These are phyloP conservation scores for Siphlonurus alternatus DNA, from an alignment of 2,888 invertebrate species.

Conservation along the genomic window DNA sequence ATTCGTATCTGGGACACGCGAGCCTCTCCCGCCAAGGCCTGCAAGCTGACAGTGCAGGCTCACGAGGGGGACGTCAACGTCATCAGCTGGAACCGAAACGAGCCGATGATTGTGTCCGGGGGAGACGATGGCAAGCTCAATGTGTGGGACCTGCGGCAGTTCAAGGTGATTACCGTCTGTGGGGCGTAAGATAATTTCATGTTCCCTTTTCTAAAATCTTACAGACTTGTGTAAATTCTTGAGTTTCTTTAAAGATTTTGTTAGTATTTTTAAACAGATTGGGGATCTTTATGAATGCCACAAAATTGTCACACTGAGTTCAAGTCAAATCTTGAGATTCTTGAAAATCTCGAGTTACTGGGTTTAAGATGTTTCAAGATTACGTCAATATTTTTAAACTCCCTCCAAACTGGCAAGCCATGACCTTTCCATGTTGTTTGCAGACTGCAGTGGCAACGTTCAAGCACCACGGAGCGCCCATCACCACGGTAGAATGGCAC, in stretches of 20 bases:
- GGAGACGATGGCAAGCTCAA: slow-evolving; percentile 92
- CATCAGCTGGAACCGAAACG: slow-evolving; percentile 87
- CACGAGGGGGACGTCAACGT: slow-evolving; percentile 93
- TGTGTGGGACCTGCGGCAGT: slow-evolving; percentile 89
- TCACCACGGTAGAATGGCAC: slow-evolving; percentile 96
- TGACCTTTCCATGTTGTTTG: background rate
- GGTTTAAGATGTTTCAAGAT: too few relatives aligned
- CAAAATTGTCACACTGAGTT: too few relatives aligned
- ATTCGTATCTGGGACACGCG: slow-evolving; percentile 95
- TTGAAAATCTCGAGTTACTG: too few relatives aligned
- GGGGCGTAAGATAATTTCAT: too few relatives aligned
- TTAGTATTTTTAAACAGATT: too few relatives aligned
- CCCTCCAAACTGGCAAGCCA: too few relatives aligned
- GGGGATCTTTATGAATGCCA: too few relatives aligned
- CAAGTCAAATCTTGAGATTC: too few relatives aligned
- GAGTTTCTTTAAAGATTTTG: too few relatives aligned
- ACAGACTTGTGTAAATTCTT: too few relatives aligned
- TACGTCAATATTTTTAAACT: too few relatives aligned
- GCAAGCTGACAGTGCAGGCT: slow-evolving; percentile 75
- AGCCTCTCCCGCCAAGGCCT: slow-evolving; percentile 68
- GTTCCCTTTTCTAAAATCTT: too few relatives aligned
- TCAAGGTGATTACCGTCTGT: slow-evolving; percentile 39
- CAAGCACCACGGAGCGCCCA: slow-evolving; percentile 84
- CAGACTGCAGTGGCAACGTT: slow-evolving; percentile 62
- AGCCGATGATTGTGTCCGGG: slow-evolving; percentile 82